Conservation (phyloP, 2,797 vertebrate species). For the Catharus ustulatus region DNA sequence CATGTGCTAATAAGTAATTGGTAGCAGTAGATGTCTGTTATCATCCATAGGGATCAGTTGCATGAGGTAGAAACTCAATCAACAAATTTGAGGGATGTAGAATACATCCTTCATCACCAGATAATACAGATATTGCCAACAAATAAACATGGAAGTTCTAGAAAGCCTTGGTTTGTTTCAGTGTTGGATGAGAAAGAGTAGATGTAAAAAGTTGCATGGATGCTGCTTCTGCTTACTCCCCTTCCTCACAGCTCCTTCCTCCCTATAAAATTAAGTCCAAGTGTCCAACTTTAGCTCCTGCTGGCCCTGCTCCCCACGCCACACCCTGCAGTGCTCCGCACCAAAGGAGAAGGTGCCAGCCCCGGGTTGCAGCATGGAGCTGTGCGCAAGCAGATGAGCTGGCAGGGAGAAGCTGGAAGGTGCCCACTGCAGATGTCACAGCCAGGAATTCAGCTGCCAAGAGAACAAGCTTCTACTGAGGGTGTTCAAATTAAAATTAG, state of each 20-base stretch:
- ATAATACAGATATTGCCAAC: neutral
- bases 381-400: neutral
- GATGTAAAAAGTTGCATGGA: neutral
- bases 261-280: neutral
- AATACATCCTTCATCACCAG: neutral
- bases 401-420: neutral
- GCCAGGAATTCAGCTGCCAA: slow-evolving; percentile 16
- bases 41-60: neutral
- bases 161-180: neutral
- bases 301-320: neutral
- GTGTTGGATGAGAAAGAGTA: neutral
- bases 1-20: slow-evolving; percentile 36
- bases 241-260: neutral
- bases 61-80: slow-evolving; percentile 10
- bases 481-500: slow-evolving; percentile 8
- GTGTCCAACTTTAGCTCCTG: neutral
- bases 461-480: neutral
- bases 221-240: neutral
- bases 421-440: neutral
- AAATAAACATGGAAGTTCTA: neutral
- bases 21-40: neutral
- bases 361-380: neutral
- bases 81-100: neutral
- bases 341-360: neutral
- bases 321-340: rapidly evolving